Evolutionary conservation across 2,797 vertebrate genomes (phyloP).

Genomic region (Masticophis lateralis): DNA sequence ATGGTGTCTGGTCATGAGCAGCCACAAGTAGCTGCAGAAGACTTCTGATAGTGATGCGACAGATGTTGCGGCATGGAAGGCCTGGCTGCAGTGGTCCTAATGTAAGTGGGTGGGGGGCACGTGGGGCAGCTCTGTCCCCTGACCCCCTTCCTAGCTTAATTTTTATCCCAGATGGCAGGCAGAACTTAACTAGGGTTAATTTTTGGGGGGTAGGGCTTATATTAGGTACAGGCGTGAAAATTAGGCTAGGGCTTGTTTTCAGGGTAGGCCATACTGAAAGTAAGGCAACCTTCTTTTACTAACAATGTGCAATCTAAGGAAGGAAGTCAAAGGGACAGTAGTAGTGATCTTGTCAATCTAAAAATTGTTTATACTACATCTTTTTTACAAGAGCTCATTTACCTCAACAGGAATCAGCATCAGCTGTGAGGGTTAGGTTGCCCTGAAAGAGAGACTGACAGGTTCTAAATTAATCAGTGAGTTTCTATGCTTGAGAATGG

Average conservation of each 20-base stretch:
- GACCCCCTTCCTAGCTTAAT: too few relatives aligned
- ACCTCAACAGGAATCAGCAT: neutral
- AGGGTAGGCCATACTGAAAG: neutral
- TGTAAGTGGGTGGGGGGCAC: too few relatives aligned
- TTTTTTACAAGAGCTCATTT: neutral
- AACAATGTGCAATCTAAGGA: neutral
- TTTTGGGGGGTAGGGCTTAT: too few relatives aligned
- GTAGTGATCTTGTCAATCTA: neutral
- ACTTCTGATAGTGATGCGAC: fast-evolving
- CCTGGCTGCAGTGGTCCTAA: too few relatives aligned
- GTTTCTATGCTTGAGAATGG: neutral
- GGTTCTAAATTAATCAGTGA: neutral
- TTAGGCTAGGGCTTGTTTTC: too few relatives aligned
- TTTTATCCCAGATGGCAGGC: too few relatives aligned
- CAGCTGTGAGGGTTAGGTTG: neutral
- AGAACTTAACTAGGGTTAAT: too few relatives aligned
- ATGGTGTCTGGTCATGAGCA: too few relatives aligned
- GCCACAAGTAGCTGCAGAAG: too few relatives aligned
- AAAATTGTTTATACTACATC: neutral
- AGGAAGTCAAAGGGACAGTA: neutral
- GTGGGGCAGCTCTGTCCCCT: too few relatives aligned
- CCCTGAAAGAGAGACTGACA: neutral
- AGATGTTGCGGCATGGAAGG: too few relatives aligned
- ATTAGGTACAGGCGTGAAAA: too few relatives aligned
- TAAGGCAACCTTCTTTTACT: neutral